These are phyloP conservation scores for Pangasius mekongensis DNA, from an alignment of 2,797 vertebrate species.

Conservation along the genomic window DNA sequence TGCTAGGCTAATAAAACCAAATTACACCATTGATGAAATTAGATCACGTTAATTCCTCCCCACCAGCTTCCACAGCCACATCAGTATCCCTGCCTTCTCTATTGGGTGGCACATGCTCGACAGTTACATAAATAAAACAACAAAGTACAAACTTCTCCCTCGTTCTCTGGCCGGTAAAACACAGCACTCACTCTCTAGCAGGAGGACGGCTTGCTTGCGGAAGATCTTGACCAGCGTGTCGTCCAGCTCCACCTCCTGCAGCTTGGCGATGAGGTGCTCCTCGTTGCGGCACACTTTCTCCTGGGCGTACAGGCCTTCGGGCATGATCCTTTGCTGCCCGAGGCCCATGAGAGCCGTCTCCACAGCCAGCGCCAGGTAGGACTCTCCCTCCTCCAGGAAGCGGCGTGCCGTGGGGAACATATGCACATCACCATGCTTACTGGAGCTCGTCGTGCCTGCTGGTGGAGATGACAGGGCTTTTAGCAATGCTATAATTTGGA, in stretches of 20 bases:
- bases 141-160: background rate
- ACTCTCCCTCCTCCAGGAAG: constrained; percentile 90
- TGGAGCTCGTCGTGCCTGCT: constrained; percentile 84
- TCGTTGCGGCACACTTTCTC: constrained; percentile 95
- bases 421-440: constrained; percentile 84
- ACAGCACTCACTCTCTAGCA: constrained; percentile 86
- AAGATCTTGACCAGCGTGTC: constrained; percentile 91
- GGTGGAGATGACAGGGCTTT: constrained; percentile 2
- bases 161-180: background rate
- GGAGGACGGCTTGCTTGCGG: constrained; percentile 90
- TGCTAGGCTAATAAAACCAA: constrained; percentile 38
- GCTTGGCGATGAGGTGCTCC: constrained; percentile 90
- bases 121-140: background rate
- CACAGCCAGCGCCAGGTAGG: constrained; percentile 86
- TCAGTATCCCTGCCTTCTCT: background rate
- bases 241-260: constrained; percentile 89
- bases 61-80: background rate
- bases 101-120: background rate
- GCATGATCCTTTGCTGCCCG: constrained; percentile 94
- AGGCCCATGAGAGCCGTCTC: constrained; percentile 90
- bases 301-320: constrained; percentile 93
- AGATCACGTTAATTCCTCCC: background rate
- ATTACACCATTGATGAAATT: constrained; percentile 21
- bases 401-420: constrained; percentile 88
- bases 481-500: constrained; percentile 18